phyloP scores from a whole-genome alignment of 2,797 vertebrate species.

The Notamacropus eugenii region DNA sequence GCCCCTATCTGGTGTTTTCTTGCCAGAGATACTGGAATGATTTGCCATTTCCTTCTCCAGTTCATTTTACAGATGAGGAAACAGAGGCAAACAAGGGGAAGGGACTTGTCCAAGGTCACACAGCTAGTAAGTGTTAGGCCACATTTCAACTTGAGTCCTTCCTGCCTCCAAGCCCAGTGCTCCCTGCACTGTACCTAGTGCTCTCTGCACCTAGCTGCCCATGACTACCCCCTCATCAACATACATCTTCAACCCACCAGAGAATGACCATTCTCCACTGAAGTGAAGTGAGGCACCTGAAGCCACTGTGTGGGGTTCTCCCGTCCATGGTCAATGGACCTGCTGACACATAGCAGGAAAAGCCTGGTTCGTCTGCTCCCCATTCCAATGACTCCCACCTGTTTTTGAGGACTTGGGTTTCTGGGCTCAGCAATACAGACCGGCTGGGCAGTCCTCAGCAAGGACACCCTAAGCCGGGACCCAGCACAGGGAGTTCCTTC shows the following conservation, averaged over 20 bases:
- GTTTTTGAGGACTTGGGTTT: background rate
- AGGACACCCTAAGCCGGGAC: background rate
- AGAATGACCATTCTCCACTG: background rate
- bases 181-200: background rate
- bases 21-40: background rate
- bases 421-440: background rate
- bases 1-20: background rate
- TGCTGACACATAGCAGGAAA: background rate
- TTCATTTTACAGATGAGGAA: background rate
- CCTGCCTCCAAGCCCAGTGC: background rate
- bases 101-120: background rate
- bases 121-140: background rate
- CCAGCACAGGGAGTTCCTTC: background rate
- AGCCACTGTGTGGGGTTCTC: background rate
- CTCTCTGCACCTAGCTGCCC: background rate
- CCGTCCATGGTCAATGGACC: background rate
- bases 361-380: background rate
- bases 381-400: background rate
- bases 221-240: background rate
- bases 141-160: background rate
- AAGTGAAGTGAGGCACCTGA: background rate
- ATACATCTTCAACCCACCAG: background rate
- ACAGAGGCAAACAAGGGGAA: background rate
- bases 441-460: background rate
- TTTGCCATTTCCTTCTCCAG: background rate